Evolutionary conservation across 23 tunicate genomes (phyloP), one percentile per base, ranked within the genome.

Genomic region (Trididemnum clinides): DNA sequence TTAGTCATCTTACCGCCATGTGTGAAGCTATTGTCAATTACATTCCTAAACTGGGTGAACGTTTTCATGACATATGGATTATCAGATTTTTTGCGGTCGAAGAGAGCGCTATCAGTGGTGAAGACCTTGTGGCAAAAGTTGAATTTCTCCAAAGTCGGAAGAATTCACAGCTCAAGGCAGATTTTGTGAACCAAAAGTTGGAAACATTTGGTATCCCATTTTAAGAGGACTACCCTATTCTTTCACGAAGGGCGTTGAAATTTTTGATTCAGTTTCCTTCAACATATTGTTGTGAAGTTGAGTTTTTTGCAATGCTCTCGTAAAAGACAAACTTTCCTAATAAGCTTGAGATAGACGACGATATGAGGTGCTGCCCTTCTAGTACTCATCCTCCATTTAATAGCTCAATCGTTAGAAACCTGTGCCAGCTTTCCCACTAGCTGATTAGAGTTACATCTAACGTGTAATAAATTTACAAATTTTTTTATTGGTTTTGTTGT

Each of bases 301-400:
- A 64, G 29, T 83, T 83, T 49, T 83, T 65, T 44, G 80, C 79
- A 83, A 83, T 70, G 87, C 22, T 32, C 29, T 70, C 64, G 27
- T 70, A 38, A 31, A 83, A 83, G 33, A 83, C 64, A 69, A 83
- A 83, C 70, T 83, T 39, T 83, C 80, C 64, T 36, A 70, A 71
- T 35, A 83, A 4, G 87, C 80, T 83, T 71, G 19, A 62, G 80
- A 83, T 83, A 70, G 64, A 70, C 39, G 35, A 71, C 71, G 87
- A 83, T 18, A 83, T 83, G 64, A 30, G 64, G 71, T 83, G 80
- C 21, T 83, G 87, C 49, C 80, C 71, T 2, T 83, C 80, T 21
- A 70, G 51, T 80, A 83, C 80, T 83, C 38, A 33, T 35, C 64
- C 36, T 69, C 70, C 80, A 71, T 83, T 83, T 83, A 80, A 70